A percentile compares a stretch with the other conserved stretches of the same genome.
Conservation (phyloP, 2,797 vertebrate genomes). For the Notolabrus celidotus region DNA sequence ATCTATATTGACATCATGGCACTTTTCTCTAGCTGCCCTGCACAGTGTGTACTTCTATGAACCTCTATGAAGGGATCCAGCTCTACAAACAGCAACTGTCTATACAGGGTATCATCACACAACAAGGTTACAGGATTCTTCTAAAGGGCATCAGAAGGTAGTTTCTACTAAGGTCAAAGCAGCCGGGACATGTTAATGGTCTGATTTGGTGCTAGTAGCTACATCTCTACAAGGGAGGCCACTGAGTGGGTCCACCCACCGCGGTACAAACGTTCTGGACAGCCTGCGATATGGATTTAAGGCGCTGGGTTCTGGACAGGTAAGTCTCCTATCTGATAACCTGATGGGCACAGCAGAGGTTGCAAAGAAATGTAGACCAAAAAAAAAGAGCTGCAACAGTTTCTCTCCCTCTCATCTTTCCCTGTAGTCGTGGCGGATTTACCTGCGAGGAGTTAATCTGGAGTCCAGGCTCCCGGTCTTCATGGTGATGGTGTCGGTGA, state of each 20-base stretch:
- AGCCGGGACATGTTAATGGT: constrained; percentile 11
- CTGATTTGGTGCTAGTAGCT: constrained; percentile 42
- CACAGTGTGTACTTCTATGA: no score
- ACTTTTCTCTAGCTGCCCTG: no score
- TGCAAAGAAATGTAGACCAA: constrained; percentile 26
- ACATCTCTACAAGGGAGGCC: constrained; percentile 61
- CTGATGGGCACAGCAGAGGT: constrained; percentile 74
- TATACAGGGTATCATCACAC: background rate
- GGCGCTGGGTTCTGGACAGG: constrained; percentile 78
- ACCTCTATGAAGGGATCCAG: no score
- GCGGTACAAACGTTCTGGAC: constrained; percentile 80
- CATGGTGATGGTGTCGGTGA: constrained; percentile 98
- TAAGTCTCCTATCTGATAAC: constrained; percentile 81
- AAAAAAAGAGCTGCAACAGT: background rate
- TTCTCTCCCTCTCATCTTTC: no score
- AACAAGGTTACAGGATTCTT: constrained; percentile 28
- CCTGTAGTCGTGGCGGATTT: constrained; percentile 31
- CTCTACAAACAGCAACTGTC: background rate
- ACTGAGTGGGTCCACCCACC: constrained; percentile 79
- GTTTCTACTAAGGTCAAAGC: constrained; percentile 32
- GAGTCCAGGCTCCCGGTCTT: constrained; percentile 98
- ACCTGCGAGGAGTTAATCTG: constrained; percentile 96
- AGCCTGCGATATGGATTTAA: constrained; percentile 77
- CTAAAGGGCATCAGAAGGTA: constrained; percentile 19
- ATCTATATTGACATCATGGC: no score